A percentile compares a stretch with the other conserved stretches of the same genome.
phyloP scores from a whole-genome alignment of 2,113 vertebrate species.

The Poeciliopsis prolifica region DNA sequence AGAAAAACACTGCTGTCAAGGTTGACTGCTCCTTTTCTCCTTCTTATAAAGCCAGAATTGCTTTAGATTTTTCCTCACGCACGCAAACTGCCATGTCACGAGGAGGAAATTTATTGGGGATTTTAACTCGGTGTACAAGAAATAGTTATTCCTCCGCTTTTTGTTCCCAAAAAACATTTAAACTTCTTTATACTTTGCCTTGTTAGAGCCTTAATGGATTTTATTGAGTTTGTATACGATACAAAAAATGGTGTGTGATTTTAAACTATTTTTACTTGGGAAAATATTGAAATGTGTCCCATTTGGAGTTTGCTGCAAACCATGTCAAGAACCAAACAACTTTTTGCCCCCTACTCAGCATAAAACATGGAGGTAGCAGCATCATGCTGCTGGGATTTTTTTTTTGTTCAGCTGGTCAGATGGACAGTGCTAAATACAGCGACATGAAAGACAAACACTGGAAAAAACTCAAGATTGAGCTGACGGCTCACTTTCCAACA shows the following conservation, averaged over 20 bases:
- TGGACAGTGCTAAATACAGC: not conserved
- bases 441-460: not conserved
- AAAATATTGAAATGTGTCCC: too few relatives aligned
- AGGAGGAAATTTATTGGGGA: conserved; percentile 26
- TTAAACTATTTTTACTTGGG: too few relatives aligned
- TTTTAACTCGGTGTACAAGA: not conserved
- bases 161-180: not conserved
- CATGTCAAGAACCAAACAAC: too few relatives aligned
- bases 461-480: not conserved
- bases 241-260: too few relatives aligned
- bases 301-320: too few relatives aligned
- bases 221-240: too few relatives aligned
- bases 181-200: not conserved
- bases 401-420: not conserved
- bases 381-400: too few relatives aligned
- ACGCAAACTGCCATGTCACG: conserved; percentile 18
- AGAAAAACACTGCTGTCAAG: not conserved
- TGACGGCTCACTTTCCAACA: not conserved
- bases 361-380: too few relatives aligned
- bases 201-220: not conserved
- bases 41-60: conserved; percentile 62
- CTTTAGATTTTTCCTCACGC: conserved; percentile 18
- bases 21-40: conserved; percentile 30
- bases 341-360: too few relatives aligned
- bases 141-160: not conserved